Percentiles rank a stretch among this genome's conserved stretches.
Evolutionary conservation across 2,113 vertebrate species (phyloP).

Genomic region (Galeopterus variegatus): DNA sequence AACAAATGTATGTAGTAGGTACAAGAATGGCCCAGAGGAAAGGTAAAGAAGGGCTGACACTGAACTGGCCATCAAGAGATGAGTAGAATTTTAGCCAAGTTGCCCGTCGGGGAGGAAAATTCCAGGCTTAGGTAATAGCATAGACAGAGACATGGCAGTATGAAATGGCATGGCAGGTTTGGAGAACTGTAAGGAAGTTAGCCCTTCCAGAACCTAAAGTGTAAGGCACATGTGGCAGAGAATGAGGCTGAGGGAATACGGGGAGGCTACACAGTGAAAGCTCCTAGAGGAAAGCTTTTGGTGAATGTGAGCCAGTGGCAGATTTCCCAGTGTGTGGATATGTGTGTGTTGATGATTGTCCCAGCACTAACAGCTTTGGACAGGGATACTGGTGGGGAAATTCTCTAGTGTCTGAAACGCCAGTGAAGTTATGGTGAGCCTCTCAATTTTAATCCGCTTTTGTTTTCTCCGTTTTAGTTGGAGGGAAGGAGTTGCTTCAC

Average conservation of each 20-base stretch:
- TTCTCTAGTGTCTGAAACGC: slow-evolving; percentile 45
- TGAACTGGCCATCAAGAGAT: background rate
- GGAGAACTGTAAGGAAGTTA: background rate
- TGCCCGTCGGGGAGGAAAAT: background rate
- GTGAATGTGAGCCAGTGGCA: background rate
- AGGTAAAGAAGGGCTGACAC: too few species aligned
- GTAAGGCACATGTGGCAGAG: background rate
- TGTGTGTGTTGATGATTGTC: background rate
- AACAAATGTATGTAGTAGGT: background rate
- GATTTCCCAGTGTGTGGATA: background rate
- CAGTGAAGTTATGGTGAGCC: background rate
- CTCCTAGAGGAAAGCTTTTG: background rate
- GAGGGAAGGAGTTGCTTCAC: background rate
- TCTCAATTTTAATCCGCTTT: slow-evolving; percentile 38
- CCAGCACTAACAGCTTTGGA: background rate
- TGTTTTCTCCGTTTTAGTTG: slow-evolving; percentile 34
- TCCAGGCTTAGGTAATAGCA: background rate
- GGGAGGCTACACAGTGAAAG: background rate
- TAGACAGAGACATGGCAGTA: background rate
- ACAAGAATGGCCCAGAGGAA: background rate
- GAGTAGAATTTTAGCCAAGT: slow-evolving; percentile 34
- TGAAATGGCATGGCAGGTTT: background rate
- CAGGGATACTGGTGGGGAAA: background rate
- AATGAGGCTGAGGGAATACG: background rate
- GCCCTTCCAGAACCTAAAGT: background rate